phyloP scores from a whole-genome alignment of 2,888 invertebrate genomes.

The Polylopha cassiicola region DNA sequence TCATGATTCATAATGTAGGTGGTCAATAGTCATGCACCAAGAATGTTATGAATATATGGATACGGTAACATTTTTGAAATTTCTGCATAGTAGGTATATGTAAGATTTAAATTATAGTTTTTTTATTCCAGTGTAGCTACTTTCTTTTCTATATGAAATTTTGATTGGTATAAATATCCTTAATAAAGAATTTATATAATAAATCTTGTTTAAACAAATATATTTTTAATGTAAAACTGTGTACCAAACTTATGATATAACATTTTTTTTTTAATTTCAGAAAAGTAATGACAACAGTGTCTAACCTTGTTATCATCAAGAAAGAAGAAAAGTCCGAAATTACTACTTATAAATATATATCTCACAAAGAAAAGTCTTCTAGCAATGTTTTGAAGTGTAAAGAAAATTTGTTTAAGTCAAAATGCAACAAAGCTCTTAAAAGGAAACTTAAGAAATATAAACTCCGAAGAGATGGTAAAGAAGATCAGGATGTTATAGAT shows the following conservation, averaged over 20 bases:
- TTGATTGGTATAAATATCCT: no score
- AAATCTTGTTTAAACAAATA: no score
- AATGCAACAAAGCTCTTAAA: slow-evolving; percentile 49
- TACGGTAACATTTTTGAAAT: no score
- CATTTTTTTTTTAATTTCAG: slow-evolving; percentile 38
- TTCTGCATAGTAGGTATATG: no score
- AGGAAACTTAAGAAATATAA: slow-evolving; percentile 64
- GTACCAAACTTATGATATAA: slow-evolving; percentile 2
- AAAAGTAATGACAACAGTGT: slow-evolving; percentile 58
- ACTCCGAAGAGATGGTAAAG: slow-evolving; percentile 58
- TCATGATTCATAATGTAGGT: no score
- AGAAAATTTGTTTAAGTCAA: slow-evolving; percentile 47
- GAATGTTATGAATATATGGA: no score
- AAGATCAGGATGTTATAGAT: slow-evolving; percentile 64
- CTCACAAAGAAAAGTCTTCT: background rate
- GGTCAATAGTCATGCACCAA: no score
- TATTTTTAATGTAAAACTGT: no score
- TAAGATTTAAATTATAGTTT: no score
- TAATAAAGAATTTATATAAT: no score
- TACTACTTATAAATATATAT: background rate
- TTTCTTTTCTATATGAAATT: no score
- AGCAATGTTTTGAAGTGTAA: slow-evolving; percentile 28
- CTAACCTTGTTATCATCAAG: slow-evolving; percentile 30
- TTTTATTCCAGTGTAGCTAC: no score
- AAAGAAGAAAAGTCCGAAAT: slow-evolving; percentile 28